phyloP scores from a whole-genome alignment of 2,113 vertebrate species.

The Plecturocebus donacophilus region DNA sequence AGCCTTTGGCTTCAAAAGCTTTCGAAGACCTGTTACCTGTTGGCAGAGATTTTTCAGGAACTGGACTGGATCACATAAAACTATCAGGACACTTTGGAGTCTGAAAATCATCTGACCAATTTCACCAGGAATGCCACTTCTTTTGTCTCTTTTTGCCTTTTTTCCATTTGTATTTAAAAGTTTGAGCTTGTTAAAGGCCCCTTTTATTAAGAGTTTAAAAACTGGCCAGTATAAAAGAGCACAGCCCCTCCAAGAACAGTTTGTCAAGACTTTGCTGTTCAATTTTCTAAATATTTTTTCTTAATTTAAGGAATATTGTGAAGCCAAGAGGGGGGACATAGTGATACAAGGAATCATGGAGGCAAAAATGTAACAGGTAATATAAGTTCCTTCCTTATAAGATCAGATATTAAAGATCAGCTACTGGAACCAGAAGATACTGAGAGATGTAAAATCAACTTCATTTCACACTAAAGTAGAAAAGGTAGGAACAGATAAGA shows the following conservation, averaged over 20 bases:
- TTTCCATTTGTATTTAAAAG: slow-evolving; percentile 61
- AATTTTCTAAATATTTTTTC: not conserved
- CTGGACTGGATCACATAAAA: slow-evolving; percentile 76
- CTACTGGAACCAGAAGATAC: not conserved
- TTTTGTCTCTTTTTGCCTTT: slow-evolving; percentile 69
- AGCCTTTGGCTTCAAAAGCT: slow-evolving; percentile 72
- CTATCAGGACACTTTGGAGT: slow-evolving; percentile 74
- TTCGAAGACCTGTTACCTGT: slow-evolving; percentile 76
- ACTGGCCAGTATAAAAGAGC: slow-evolving; percentile 21
- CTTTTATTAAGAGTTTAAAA: slow-evolving; percentile 61
- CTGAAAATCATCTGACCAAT: slow-evolving; percentile 64
- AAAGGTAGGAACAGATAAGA: slow-evolving; percentile 11
- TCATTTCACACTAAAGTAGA: slow-evolving; percentile 28
- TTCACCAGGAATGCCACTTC: slow-evolving; percentile 68
- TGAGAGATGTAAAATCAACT: not conserved
- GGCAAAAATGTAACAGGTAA: not conserved
- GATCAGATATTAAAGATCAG: slow-evolving; percentile 6
- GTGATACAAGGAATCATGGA: not conserved
- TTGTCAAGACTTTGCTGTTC: slow-evolving; percentile 33
- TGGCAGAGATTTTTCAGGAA: slow-evolving; percentile 61
- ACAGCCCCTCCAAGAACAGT: not conserved
- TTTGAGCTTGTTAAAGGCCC: slow-evolving; percentile 55
- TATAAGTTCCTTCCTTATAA: not conserved
- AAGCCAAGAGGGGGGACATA: not conserved
- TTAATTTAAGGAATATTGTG: slow-evolving; percentile 1